Evolutionary conservation across 2,888 invertebrate species (phyloP).

Genomic region (Crematogaster levior): DNA sequence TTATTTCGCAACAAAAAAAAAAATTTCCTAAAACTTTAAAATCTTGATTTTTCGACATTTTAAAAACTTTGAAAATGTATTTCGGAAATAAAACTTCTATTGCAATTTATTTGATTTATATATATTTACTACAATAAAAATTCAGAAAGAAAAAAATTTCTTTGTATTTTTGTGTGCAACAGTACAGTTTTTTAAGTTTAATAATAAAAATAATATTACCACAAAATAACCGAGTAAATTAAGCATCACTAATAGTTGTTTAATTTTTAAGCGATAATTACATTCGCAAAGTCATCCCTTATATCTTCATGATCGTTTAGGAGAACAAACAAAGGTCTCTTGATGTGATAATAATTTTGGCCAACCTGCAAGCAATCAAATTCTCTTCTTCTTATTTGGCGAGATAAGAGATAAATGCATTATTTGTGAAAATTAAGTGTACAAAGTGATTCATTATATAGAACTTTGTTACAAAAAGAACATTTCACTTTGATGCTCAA

Average conservation of each 20-base stretch:
- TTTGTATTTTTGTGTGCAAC: neutral
- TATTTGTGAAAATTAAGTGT: neutral
- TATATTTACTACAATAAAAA: neutral
- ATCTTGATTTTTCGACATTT: neutral
- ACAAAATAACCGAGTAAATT: neutral
- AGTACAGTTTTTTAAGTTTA: neutral
- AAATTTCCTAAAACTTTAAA: neutral
- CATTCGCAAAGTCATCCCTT: conserved; percentile 76
- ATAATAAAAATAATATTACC: neutral
- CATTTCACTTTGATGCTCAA: neutral
- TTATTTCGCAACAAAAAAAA: neutral
- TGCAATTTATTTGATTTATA: neutral
- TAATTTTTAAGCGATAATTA: conserved; percentile 65
- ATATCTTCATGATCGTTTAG: conserved; percentile 80
- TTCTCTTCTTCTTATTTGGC: neutral
- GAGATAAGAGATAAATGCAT: neutral
- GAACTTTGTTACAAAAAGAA: neutral
- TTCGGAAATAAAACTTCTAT: neutral
- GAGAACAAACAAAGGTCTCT: conserved; percentile 82
- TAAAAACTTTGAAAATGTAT: neutral
- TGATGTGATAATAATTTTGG: conserved; percentile 78
- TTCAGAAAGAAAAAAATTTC: neutral
- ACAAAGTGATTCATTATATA: neutral
- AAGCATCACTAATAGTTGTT: neutral
- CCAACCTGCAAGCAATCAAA: conserved; percentile 77